Evolutionary conservation across 2,888 invertebrate genomes (phyloP), one percentile per base, ranked within the genome.

Genomic region (Troglohyphantes excavatus): DNA sequence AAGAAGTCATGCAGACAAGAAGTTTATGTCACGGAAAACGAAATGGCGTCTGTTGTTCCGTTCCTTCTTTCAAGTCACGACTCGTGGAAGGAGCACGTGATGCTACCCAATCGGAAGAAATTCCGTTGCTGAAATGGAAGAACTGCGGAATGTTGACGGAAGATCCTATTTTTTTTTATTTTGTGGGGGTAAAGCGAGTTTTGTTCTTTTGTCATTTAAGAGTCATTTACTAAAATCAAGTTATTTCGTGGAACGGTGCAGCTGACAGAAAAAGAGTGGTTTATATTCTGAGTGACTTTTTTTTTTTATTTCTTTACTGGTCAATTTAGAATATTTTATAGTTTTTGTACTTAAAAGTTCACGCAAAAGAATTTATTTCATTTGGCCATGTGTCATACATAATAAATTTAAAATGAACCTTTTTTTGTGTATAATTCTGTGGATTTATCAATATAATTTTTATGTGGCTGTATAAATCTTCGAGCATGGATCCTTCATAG

Each of bases 51-150:
- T 17, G 26, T 82, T 70, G 65, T 46, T 81, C 46, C 53, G 21
- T 68, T 0, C 6, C 33, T 6, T 23, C 26, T 72, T 61, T 13
- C 70, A 17, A 68, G 82, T 82, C 82, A 82, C 82, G 82, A 82
- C 26, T 70, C 53, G 6, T 2, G 26, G 23, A 23, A 68, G 13
- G 13, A 68, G 59, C 61, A 70, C 61, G 82, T 70, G 82, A 82
- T 70, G 82, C 46, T 23, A 59, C 59, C 70, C 39, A 61, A 82
- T 82, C 82, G 26, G 27, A 78, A 26, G 43, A 19, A 65, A 78
- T 78, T 78, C 23, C 75, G 11, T 11, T 59, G 59, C 19, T 59
- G 46, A 26, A 72, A 72, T 72, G 46, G 46, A 21, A 19, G 59
- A 9, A 17, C 21, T 9, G 17, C 26, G 21, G 33, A 75, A 75